Evolutionary conservation across 2,888 invertebrate genomes (phyloP).

Genomic region (Coecobrya sp.): DNA sequence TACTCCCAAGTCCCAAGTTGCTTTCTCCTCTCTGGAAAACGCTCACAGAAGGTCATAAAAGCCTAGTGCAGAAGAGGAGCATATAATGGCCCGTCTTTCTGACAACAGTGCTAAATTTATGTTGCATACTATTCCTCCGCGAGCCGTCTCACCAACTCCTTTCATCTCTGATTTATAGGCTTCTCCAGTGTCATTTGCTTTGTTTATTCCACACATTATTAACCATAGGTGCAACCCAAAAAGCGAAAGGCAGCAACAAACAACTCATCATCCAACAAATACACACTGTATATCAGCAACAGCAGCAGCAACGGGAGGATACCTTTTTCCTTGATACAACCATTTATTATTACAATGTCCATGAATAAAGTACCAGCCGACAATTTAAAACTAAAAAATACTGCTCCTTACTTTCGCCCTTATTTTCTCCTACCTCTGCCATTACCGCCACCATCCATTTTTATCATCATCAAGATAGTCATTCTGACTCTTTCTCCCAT

Average conservation of each 20-base stretch:
- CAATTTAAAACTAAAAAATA: slow-evolving; percentile 42
- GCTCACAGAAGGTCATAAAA: slow-evolving; percentile 77
- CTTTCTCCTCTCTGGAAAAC: slow-evolving; percentile 49
- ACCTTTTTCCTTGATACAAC: slow-evolving; percentile 10
- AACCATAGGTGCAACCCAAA: slow-evolving; percentile 72
- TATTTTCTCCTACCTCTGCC: slow-evolving; percentile 1
- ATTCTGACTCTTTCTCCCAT: not conserved
- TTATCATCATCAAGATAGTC: slow-evolving; percentile 21
- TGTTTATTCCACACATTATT: slow-evolving; percentile 84
- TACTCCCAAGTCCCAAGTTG: slow-evolving; percentile 39
- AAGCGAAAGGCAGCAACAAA: slow-evolving; percentile 41
- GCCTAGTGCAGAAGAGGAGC: slow-evolving; percentile 58
- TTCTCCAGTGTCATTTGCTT: slow-evolving; percentile 84
- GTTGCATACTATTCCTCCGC: slow-evolving; percentile 82
- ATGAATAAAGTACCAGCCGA: slow-evolving; percentile 60
- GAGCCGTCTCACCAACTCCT: slow-evolving; percentile 83
- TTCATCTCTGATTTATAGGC: slow-evolving; percentile 85
- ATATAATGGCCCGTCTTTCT: slow-evolving; percentile 79
- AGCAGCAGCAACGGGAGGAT: slow-evolving; percentile 24
- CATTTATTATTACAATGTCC: slow-evolving; percentile 54
- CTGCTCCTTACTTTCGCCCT: not conserved
- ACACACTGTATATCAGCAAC: not conserved
- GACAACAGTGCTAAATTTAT: slow-evolving; percentile 84
- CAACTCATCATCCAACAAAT: slow-evolving; percentile 45
- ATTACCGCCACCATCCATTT: not conserved